phyloP scores from a whole-genome alignment of 2,113 vertebrate genomes.

The Acrocephalus kingi region DNA sequence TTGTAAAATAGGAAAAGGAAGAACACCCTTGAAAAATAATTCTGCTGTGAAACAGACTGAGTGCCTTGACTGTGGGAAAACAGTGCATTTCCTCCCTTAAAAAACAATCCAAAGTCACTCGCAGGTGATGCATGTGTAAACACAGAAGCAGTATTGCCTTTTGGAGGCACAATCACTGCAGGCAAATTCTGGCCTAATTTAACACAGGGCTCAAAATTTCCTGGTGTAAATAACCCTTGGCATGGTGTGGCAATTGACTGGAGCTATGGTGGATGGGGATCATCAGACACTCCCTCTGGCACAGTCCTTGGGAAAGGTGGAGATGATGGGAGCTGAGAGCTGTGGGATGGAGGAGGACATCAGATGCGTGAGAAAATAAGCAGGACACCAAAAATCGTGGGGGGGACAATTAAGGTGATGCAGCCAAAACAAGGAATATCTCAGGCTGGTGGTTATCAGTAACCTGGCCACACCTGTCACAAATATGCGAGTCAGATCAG shows the following conservation, averaged over 20 bases:
- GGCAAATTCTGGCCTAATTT: background rate
- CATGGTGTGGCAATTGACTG: background rate
- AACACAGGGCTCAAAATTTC: background rate
- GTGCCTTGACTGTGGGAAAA: slow-evolving; percentile 28
- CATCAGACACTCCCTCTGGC: background rate
- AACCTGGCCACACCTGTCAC: background rate
- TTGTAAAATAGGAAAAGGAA: slow-evolving; percentile 53
- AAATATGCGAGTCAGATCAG: slow-evolving; percentile 8
- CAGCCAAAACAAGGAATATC: background rate
- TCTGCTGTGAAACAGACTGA: background rate
- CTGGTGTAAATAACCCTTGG: background rate
- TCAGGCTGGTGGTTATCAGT: slow-evolving; percentile 8
- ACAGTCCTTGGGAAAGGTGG: background rate
- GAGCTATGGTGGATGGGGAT: background rate
- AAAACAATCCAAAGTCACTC: background rate
- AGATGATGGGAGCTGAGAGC: background rate
- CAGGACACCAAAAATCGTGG: background rate
- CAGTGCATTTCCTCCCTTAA: background rate
- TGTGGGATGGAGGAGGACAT: background rate
- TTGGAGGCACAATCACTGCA: background rate
- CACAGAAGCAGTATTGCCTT: background rate
- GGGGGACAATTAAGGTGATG: background rate
- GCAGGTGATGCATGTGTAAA: background rate
- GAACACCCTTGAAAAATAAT: slow-evolving; percentile 49
- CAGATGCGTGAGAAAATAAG: background rate